Evolutionary conservation across 2,888 invertebrate genomes (phyloP).

Genomic region (Phyllotreta striolata): DNA sequence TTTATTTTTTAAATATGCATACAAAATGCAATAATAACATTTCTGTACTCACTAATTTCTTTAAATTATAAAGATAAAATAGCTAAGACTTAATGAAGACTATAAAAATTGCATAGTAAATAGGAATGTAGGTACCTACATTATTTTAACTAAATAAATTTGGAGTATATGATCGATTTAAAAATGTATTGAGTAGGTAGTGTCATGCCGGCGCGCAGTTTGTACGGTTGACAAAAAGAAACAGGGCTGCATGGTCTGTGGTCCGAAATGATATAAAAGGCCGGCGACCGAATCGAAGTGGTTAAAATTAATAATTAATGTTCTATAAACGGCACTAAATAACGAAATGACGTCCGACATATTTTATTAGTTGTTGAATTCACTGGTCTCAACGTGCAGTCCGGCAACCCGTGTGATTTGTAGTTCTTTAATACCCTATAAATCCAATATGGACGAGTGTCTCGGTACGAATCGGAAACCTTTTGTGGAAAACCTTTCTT

Average conservation of each 20-base stretch:
- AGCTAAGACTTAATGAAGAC: too few relatives aligned
- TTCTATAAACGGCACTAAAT: slow-evolving; percentile 55
- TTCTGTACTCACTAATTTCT: too few relatives aligned
- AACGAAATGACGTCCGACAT: slow-evolving; percentile 55
- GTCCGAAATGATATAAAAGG: slow-evolving; percentile 40
- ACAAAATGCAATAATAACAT: too few relatives aligned
- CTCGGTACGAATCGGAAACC: neutral
- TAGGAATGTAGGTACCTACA: neutral
- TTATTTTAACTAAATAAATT: slow-evolving; percentile 17
- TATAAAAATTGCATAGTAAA: neutral
- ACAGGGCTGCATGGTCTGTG: slow-evolving; percentile 40
- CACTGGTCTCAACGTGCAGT: slow-evolving; percentile 45
- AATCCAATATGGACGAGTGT: slow-evolving; percentile 40
- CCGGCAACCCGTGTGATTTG: slow-evolving; percentile 53
- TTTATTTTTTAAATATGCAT: too few relatives aligned
- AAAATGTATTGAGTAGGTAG: too few relatives aligned
- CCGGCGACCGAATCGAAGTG: slow-evolving; percentile 43
- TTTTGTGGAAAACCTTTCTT: slow-evolving; percentile 1
- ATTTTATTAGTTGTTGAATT: slow-evolving; percentile 59
- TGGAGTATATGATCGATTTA: too few relatives aligned
- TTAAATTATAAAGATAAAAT: too few relatives aligned
- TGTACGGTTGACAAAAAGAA: slow-evolving; percentile 47
- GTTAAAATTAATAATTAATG: slow-evolving; percentile 59
- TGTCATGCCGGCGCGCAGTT: neutral
- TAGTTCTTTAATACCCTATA: slow-evolving; percentile 59